phyloP scores from a whole-genome alignment of 1,140 invertebrate species.

The Carcinoscorpius rotundicauda region DNA sequence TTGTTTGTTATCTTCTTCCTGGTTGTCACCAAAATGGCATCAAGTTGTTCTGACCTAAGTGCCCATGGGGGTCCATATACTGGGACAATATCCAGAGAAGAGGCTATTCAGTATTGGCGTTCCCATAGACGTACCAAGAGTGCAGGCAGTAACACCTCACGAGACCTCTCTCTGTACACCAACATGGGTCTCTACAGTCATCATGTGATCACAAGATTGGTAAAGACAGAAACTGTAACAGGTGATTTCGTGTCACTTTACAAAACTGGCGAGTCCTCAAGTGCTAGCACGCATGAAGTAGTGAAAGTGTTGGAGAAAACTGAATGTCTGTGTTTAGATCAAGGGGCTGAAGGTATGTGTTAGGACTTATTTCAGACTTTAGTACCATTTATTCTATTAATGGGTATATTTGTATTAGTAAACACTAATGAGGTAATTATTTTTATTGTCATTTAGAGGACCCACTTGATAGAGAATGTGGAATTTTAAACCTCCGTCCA shows the following conservation, averaged over 20 bases:
- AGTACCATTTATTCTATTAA: no score
- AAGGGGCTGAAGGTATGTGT: no score
- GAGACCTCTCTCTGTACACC: slow-evolving; percentile 21
- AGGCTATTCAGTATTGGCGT: slow-evolving; percentile 16
- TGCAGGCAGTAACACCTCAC: slow-evolving; percentile 20
- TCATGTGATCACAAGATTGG: slow-evolving; percentile 14
- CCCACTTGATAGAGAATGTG: slow-evolving; percentile 17
- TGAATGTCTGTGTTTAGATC: slow-evolving; percentile 4
- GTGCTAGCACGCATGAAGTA: slow-evolving; percentile 20
- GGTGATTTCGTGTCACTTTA: neutral
- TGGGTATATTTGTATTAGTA: no score
- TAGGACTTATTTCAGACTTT: no score
- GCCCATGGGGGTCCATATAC: slow-evolving; percentile 2
- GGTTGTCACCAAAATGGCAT: slow-evolving; percentile 10
- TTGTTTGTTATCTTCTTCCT: no score
- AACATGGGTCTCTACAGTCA: slow-evolving; percentile 23
- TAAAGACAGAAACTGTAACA: slow-evolving; percentile 8
- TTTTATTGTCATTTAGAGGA: no score
- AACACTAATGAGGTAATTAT: no score
- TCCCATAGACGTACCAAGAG: slow-evolving; percentile 20
- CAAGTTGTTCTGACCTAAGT: slow-evolving; percentile 19
- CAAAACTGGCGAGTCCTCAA: slow-evolving; percentile 17
- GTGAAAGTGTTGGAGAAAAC: slow-evolving; percentile 16
- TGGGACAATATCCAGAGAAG: slow-evolving; percentile 15
- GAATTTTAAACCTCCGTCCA: slow-evolving; percentile 22